These are phyloP conservation scores for Apodemia duryi DNA, from an alignment of 2,888 invertebrate genomes.

Conservation along the genomic window DNA sequence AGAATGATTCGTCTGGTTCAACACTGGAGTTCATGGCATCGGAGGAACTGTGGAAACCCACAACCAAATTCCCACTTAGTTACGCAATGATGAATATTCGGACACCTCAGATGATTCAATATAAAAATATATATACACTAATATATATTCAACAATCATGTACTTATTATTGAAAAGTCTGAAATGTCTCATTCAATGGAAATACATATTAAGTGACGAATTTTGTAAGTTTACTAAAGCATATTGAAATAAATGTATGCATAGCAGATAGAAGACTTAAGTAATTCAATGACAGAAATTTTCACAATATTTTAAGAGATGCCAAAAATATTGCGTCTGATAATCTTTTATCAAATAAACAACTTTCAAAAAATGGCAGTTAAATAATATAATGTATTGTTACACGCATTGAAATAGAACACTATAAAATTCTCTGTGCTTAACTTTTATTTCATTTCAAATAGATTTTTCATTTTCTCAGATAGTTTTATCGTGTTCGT, in stretches of 20 bases:
- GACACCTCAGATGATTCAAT: conserved; percentile 58
- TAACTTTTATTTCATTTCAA: too few relatives aligned
- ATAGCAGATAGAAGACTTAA: conserved; percentile 23
- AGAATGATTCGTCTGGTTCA: conserved; percentile 74
- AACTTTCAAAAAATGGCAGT: too few relatives aligned
- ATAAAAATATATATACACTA: conserved; percentile 26
- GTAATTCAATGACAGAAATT: too few relatives aligned
- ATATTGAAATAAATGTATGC: conserved; percentile 67
- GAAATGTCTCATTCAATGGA: conserved; percentile 55
- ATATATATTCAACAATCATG: conserved; percentile 17
- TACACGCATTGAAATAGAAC: too few relatives aligned
- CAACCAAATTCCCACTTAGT: conserved; percentile 77
- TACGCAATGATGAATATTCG: conserved; percentile 57
- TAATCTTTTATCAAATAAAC: too few relatives aligned
- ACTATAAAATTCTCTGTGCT: too few relatives aligned
- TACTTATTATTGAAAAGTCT: conserved; percentile 48
- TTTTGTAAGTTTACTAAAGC: conserved; percentile 65
- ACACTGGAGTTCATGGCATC: conserved; percentile 74
- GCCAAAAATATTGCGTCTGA: too few relatives aligned
- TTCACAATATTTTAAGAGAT: too few relatives aligned
- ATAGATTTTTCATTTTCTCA: too few relatives aligned
- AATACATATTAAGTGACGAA: conserved; percentile 51
- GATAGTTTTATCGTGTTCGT: too few relatives aligned
- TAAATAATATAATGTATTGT: too few relatives aligned
- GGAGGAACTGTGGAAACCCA: conserved; percentile 77